Percentiles rank a stretch among this genome's conserved stretches.
Conservation (phyloP, 35 echinoderm and acorn worm species). For the Chiridota heheva region DNA sequence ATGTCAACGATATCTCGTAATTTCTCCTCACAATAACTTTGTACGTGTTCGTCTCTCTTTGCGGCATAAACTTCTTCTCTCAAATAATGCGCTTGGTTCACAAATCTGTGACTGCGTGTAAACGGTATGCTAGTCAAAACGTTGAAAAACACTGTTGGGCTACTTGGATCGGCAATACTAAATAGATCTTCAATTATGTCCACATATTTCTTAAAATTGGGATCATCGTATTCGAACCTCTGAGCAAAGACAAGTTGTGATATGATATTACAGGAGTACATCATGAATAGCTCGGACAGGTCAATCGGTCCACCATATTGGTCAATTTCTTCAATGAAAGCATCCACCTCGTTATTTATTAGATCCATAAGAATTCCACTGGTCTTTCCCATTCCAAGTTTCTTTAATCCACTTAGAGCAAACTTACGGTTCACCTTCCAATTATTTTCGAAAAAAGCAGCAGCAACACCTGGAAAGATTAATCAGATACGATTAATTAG, state of each 20-base stretch:
- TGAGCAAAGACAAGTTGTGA: not conserved
- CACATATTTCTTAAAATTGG: not conserved
- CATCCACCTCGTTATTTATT: not conserved
- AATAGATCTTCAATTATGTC: constrained; percentile 11
- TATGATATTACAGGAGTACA: not conserved
- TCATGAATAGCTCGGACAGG: constrained; percentile 3
- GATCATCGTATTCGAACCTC: constrained; percentile 15
- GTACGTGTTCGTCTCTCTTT: not conserved
- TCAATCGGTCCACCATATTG: not conserved
- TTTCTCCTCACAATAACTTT: not conserved
- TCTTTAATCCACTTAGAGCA: not conserved
- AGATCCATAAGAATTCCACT: not conserved
- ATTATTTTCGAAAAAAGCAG: constrained; percentile 5
- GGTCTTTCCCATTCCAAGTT: constrained; percentile 20
- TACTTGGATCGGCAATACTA: not conserved
- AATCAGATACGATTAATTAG: no score
- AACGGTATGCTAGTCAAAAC: not conserved
- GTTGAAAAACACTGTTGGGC: constrained; percentile 3
- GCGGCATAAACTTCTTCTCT: not conserved
- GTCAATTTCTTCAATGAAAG: not conserved
- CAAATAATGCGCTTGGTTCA: not conserved
- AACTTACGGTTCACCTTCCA: constrained; percentile 29
- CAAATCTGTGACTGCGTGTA: constrained; percentile 1
- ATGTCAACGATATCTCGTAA: not conserved
- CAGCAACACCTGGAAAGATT: constrained; percentile 11